Evolutionary conservation across 2,797 vertebrate genomes (phyloP).

Genomic region (Clarias fuscus): DNA sequence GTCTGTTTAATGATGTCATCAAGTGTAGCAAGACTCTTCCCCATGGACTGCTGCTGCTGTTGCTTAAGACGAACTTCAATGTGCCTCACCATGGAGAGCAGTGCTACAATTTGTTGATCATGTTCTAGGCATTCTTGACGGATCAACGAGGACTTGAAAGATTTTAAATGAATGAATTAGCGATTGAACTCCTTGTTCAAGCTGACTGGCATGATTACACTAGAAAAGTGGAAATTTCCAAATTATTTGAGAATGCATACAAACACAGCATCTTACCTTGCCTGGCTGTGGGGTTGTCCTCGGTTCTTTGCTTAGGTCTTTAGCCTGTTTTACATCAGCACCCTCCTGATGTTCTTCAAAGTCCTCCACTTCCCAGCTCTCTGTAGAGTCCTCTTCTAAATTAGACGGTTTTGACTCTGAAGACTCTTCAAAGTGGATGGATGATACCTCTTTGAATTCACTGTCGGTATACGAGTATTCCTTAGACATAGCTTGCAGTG

Average conservation of each 20-base stretch:
- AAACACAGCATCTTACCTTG: conserved; percentile 65
- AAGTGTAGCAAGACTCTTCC: conserved; percentile 73
- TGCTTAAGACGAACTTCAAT: conserved; percentile 86
- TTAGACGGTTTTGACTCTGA: conserved; percentile 30
- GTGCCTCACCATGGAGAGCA: conserved; percentile 87
- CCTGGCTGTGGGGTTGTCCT: conserved; percentile 35
- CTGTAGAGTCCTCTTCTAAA: conserved; percentile 55
- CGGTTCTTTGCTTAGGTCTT: conserved; percentile 45
- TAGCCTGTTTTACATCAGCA: conserved; percentile 12
- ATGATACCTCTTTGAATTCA: conserved; percentile 44
- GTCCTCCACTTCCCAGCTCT: conserved; percentile 53
- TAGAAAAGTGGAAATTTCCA: not conserved
- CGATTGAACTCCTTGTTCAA: not conserved
- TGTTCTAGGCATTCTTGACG: conserved; percentile 88
- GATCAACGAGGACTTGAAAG: conserved; percentile 67
- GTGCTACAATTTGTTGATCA: conserved; percentile 84
- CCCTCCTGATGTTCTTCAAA: conserved; percentile 23
- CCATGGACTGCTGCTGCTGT: conserved; percentile 78
- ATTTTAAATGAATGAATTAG: not conserved
- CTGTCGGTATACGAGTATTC: not conserved
- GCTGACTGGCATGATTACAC: not conserved
- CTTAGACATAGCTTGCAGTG: conserved; percentile 27
- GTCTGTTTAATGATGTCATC: conserved; percentile 82
- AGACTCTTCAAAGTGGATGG: conserved; percentile 21
- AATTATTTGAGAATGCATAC: not conserved